Conservation (phyloP, 2,113 vertebrate species). For the Nothocercus nigrocapillus region DNA sequence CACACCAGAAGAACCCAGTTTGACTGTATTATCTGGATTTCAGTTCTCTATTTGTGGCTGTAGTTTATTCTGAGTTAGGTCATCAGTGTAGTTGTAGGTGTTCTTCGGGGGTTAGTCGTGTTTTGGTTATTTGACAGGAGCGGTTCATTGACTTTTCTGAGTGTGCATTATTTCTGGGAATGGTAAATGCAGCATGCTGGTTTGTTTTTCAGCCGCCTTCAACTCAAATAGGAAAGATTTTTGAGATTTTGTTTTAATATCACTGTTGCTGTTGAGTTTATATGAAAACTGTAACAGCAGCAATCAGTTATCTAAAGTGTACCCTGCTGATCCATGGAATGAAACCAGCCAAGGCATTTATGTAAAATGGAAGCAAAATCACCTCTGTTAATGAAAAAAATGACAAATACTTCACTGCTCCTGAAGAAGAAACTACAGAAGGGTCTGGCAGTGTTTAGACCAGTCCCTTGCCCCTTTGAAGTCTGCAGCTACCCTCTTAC, state of each 20-base stretch:
- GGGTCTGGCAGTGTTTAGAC: not conserved
- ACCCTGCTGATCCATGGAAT: constrained; percentile 53
- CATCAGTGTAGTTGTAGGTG: not conserved
- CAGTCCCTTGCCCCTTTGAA: not conserved
- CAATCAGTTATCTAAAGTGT: constrained; percentile 65
- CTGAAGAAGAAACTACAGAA: constrained; percentile 17
- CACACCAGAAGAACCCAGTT: not conserved
- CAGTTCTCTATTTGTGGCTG: not conserved
- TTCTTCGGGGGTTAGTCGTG: not conserved
- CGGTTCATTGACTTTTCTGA: not conserved
- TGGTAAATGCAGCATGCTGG: constrained; percentile 49
- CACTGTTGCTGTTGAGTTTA: constrained; percentile 60
- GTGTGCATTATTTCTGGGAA: constrained; percentile 65
- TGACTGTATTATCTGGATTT: not conserved
- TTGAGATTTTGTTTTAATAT: constrained; percentile 26
- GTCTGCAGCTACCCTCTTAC: not conserved
- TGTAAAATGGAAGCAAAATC: constrained; percentile 57
- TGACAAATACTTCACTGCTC: not conserved
- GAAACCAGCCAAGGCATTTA: constrained; percentile 54
- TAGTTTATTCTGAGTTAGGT: not conserved
- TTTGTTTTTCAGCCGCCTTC: constrained; percentile 54
- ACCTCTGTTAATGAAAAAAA: constrained; percentile 55
- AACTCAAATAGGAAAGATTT: constrained; percentile 39
- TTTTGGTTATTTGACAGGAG: not conserved
- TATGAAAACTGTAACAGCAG: constrained; percentile 62